Conservation (phyloP, 2,888 invertebrate genomes). For the Nymphalis c-album region DNA sequence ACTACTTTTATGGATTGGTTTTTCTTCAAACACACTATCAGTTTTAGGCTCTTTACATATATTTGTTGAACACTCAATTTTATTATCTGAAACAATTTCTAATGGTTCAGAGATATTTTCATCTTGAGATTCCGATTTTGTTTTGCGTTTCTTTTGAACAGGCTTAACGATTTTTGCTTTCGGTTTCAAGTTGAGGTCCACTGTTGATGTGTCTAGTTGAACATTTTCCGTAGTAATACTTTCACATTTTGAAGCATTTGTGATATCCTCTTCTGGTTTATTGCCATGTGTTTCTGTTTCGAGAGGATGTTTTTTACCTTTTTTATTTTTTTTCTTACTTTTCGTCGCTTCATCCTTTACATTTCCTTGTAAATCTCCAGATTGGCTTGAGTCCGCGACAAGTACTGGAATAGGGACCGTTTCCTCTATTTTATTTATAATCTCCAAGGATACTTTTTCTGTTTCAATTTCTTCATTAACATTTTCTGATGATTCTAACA, state of each 20-base stretch:
- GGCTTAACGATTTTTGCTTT: slow-evolving; percentile 69
- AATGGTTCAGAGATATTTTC: not conserved
- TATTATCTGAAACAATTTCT: slow-evolving; percentile 8
- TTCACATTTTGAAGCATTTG: slow-evolving; percentile 16
- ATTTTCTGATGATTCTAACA: slow-evolving; percentile 45
- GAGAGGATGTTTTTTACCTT: slow-evolving; percentile 45
- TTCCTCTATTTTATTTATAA: not conserved
- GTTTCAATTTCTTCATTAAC: slow-evolving; percentile 20
- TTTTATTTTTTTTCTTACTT: slow-evolving; percentile 49
- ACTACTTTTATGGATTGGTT: not conserved
- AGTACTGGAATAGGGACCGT: not conserved
- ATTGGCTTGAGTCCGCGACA: slow-evolving; percentile 6
- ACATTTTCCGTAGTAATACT: not conserved
- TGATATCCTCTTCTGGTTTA: slow-evolving; percentile 15
- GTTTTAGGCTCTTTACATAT: not conserved
- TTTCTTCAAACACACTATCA: not conserved
- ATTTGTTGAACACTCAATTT: not conserved
- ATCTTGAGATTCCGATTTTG: slow-evolving; percentile 28
- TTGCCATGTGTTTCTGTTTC: slow-evolving; percentile 31
- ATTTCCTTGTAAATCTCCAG: slow-evolving; percentile 22
- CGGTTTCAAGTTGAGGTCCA: slow-evolving; percentile 46
- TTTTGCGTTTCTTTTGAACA: slow-evolving; percentile 64
- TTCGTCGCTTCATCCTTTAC: slow-evolving; percentile 34
- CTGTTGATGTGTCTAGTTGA: slow-evolving; percentile 27
- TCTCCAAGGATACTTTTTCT: not conserved